Evolutionary conservation across 2,113 vertebrate genomes (phyloP).

Genomic region (Silurus meridionalis): DNA sequence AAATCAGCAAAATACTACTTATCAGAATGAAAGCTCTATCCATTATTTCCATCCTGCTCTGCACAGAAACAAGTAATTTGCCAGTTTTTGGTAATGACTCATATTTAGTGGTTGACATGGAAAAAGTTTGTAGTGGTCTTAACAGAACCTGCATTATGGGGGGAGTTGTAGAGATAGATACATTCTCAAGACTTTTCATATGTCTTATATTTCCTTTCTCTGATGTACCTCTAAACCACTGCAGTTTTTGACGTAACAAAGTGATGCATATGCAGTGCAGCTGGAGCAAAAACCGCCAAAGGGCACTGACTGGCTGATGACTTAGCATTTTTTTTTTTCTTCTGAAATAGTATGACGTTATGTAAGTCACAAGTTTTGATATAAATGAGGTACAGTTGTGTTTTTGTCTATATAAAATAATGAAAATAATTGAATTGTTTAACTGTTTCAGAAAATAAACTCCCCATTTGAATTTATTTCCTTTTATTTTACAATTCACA

Average conservation of each 20-base stretch:
- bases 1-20: background rate
- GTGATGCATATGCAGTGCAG: slow-evolving; percentile 21
- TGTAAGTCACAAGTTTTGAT: no score
- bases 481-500: background rate
- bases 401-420: background rate
- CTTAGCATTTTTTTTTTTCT: background rate
- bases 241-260: background rate
- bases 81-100: background rate
- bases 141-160: background rate
- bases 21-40: background rate
- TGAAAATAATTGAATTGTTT: background rate
- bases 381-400: no score
- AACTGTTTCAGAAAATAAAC: background rate
- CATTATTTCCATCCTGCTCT: slow-evolving; percentile 2
- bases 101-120: background rate
- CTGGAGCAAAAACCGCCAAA: background rate
- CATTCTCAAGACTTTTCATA: background rate
- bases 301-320: background rate
- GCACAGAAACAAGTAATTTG: background rate
- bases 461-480: background rate
- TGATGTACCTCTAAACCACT: slow-evolving; percentile 21
- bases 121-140: slow-evolving; percentile 17
- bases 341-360: background rate
- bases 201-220: background rate
- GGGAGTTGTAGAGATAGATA: background rate